These are phyloP conservation scores for Reinhardtius hippoglossoides DNA, from an alignment of 2,113 vertebrate species.

Conservation along the genomic window DNA sequence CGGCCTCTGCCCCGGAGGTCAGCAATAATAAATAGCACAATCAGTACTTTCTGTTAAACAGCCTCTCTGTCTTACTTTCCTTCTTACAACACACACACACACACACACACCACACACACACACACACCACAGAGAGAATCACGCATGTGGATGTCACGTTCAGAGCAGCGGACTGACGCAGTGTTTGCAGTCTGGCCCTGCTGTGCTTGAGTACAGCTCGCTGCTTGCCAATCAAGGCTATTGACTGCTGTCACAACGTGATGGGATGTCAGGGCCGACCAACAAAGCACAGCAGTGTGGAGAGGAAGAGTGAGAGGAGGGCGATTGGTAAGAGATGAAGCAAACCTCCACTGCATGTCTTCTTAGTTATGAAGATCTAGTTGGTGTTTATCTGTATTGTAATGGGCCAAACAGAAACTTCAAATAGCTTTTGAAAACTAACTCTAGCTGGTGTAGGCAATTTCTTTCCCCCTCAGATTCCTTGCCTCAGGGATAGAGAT, in stretches of 20 bases:
- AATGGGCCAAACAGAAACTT: conserved; percentile 12
- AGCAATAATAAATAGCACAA: conserved; percentile 59
- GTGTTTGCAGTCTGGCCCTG: conserved; percentile 43
- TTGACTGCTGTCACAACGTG: conserved; percentile 74
- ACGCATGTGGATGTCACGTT: conserved; percentile 1
- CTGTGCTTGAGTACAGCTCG: conserved; percentile 63
- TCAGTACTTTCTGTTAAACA: conserved; percentile 48
- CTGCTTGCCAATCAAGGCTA: conserved; percentile 76
- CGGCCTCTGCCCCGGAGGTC: conserved; percentile 40
- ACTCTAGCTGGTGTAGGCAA: neutral
- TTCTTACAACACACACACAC: neutral
- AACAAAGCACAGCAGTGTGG: conserved; percentile 29
- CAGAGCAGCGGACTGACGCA: conserved; percentile 4
- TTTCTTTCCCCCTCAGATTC: conserved; percentile 5
- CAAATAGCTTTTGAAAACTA: neutral
- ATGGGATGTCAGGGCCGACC: conserved; percentile 43
- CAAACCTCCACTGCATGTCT: conserved; percentile 2
- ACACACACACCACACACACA: too few relatives aligned
- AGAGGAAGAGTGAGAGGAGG: neutral
- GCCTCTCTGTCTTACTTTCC: conserved; percentile 30
- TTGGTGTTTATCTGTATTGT: neutral
- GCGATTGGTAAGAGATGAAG: conserved; percentile 25
- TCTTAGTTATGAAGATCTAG: neutral
- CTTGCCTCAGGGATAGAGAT: conserved; percentile 30
- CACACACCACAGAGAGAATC: conserved; percentile 6